These are phyloP conservation scores for Erethizon dorsatum DNA, from an alignment of 2,797 vertebrate genomes.

Conservation along the genomic window DNA sequence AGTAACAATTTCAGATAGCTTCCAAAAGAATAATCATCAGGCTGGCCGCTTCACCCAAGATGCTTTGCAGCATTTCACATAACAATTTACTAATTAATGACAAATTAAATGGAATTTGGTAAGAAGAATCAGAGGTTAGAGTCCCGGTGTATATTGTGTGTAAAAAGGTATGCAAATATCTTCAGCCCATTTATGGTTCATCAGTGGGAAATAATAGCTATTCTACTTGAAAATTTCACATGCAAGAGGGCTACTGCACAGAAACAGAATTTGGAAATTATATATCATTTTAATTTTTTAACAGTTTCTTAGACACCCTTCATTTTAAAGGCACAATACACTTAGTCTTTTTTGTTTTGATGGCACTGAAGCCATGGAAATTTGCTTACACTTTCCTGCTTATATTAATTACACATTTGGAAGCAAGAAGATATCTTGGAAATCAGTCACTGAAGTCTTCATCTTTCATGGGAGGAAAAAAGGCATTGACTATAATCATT, in stretches of 20 bases:
- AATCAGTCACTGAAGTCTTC: constrained; percentile 14
- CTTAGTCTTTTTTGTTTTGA: constrained; percentile 75
- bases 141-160: constrained; percentile 76
- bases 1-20: constrained; percentile 88
- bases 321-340: constrained; percentile 74
- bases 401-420: constrained; percentile 53
- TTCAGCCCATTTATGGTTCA: constrained; percentile 78
- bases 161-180: constrained; percentile 84
- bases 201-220: constrained; percentile 85
- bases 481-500: background rate
- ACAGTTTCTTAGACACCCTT: constrained; percentile 69
- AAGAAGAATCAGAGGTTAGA: constrained; percentile 85
- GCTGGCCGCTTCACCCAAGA: constrained; percentile 80
- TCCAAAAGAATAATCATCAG: constrained; percentile 88
- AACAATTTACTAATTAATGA: constrained; percentile 89
- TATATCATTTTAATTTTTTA: constrained; percentile 76
- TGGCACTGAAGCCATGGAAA: constrained; percentile 76
- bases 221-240: constrained; percentile 72
- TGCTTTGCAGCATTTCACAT: constrained; percentile 84
- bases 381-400: constrained; percentile 61
- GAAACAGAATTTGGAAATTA: constrained; percentile 80
- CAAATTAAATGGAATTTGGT: constrained; percentile 88
- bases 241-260: constrained; percentile 49
- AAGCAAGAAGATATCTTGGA: constrained; percentile 25
- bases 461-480: constrained; percentile 3